Conservation (phyloP, 2,113 vertebrate genomes). For the Procapra przewalskii region DNA sequence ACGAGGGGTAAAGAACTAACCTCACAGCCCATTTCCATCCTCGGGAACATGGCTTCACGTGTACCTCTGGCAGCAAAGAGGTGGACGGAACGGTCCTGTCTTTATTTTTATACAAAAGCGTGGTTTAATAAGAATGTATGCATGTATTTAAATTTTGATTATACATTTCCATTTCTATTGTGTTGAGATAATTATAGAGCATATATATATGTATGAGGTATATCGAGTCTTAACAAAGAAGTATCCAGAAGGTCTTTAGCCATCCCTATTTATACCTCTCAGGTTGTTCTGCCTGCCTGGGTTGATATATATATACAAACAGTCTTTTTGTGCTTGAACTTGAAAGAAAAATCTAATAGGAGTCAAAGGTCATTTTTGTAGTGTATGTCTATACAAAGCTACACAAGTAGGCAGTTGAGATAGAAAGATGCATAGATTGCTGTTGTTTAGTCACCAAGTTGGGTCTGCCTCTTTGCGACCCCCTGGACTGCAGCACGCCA, state of each 20-base stretch:
- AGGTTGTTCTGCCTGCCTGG: constrained; percentile 60
- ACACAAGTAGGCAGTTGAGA: rapidly evolving
- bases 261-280: constrained; percentile 55
- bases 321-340: constrained; percentile 75
- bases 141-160: neutral
- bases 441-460: rapidly evolving
- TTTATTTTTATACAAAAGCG: neutral
- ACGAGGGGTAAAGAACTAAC: neutral
- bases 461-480: neutral
- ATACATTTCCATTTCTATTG: neutral
- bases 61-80: neutral
- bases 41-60: neutral
- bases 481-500: neutral
- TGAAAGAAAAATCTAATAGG: constrained; percentile 73
- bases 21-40: neutral
- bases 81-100: neutral
- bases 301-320: constrained; percentile 75
- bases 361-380: neutral
- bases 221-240: constrained; percentile 53
- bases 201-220: neutral
- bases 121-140: neutral
- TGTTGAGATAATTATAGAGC: neutral
- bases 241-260: constrained; percentile 58
- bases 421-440: too few species aligned
- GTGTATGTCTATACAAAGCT: too few species aligned